These are phyloP conservation scores for Dromius quadrimaculatus DNA, from an alignment of 2,888 invertebrate genomes.

Conservation along the genomic window DNA sequence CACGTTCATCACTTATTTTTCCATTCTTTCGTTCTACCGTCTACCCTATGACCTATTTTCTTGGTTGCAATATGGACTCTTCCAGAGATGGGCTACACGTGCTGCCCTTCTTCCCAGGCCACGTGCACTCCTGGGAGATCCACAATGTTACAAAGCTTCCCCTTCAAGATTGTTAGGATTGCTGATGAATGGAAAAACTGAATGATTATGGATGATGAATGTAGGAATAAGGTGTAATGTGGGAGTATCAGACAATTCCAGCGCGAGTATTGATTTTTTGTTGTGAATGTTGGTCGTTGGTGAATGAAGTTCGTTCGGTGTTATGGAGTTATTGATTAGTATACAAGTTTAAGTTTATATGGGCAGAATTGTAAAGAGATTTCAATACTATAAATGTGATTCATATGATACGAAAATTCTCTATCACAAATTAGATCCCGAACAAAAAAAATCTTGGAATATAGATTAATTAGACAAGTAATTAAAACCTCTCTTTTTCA, in stretches of 20 bases:
- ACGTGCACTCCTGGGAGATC: slow-evolving; percentile 5
- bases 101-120: neutral
- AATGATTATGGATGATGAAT: slow-evolving; percentile 5
- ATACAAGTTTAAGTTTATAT: neutral
- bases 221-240: neutral
- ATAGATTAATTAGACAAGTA: too few relatives aligned
- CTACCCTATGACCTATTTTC: slow-evolving; percentile 15
- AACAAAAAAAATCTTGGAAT: too few relatives aligned
- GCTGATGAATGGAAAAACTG: neutral
- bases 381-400: too few relatives aligned
- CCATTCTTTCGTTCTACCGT: neutral
- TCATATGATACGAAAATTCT: too few relatives aligned
- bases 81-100: neutral
- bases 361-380: neutral
- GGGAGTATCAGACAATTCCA: neutral
- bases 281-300: neutral
- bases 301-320: neutral
- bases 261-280: slow-evolving; percentile 7
- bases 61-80: neutral
- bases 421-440: too few relatives aligned
- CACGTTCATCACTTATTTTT: neutral
- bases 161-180: neutral
- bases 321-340: neutral
- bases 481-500: too few relatives aligned
- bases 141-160: neutral